These are phyloP conservation scores for Autographa gamma DNA, from an alignment of 2,888 invertebrate species.

Conservation along the genomic window DNA sequence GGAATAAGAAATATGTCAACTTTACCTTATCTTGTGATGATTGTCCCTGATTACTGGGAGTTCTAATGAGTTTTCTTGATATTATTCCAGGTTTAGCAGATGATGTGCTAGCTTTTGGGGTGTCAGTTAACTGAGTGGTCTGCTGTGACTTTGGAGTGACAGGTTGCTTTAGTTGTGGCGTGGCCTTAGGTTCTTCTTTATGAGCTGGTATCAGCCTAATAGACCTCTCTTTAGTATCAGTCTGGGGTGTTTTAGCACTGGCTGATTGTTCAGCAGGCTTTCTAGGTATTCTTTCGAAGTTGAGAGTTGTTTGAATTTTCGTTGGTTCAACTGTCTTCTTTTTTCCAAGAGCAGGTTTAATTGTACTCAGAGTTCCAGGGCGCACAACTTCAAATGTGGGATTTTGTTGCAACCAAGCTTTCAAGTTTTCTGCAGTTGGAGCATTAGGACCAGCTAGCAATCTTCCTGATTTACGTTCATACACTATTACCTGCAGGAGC, in stretches of 20 bases:
- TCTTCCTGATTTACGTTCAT: constrained; percentile 94
- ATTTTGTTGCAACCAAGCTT: constrained; percentile 95
- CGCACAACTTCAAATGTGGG: constrained; percentile 96
- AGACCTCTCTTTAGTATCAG: constrained; percentile 68
- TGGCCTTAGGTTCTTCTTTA: constrained; percentile 62
- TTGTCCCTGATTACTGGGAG: constrained; percentile 69
- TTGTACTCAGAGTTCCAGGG: constrained; percentile 88
- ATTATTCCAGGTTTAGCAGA: constrained; percentile 67
- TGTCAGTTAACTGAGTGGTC: constrained; percentile 64
- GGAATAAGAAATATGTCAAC: not conserved
- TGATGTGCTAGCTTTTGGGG: constrained; percentile 76
- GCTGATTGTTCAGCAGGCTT: constrained; percentile 68
- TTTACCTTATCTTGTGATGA: constrained; percentile 78
- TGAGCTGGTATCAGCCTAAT: constrained; percentile 56
- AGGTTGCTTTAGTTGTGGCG: constrained; percentile 66
- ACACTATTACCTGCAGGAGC: constrained; percentile 91
- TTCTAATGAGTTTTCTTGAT: constrained; percentile 71
- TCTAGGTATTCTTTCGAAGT: constrained; percentile 81
- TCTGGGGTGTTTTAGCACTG: constrained; percentile 58
- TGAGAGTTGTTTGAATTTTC: constrained; percentile 86
- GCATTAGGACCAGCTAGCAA: constrained; percentile 93
- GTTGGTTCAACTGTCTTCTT: constrained; percentile 73
- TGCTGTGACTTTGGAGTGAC: constrained; percentile 63
- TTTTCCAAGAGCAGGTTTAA: constrained; percentile 75
- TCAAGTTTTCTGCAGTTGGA: constrained; percentile 94